phyloP scores from a whole-genome alignment of 2,113 vertebrate genomes.

The Conger conger region DNA sequence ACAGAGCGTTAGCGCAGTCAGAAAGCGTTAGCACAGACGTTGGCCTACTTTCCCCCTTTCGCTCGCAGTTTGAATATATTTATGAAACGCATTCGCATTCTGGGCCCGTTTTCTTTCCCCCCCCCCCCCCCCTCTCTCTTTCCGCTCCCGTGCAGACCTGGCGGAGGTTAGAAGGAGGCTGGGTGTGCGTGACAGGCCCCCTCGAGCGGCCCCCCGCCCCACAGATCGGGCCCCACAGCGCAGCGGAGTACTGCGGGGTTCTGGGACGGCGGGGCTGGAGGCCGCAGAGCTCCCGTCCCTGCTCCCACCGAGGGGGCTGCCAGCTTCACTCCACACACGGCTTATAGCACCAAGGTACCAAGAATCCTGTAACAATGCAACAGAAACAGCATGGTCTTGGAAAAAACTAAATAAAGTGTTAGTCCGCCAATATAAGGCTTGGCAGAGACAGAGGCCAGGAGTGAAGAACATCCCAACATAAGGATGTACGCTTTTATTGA shows the following conservation, averaged over 20 bases:
- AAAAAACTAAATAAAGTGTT: not conserved
- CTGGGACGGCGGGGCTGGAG: not conserved
- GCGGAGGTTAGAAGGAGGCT: not conserved
- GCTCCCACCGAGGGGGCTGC: not conserved
- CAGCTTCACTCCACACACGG: not conserved
- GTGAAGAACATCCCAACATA: not conserved
- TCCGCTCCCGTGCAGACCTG: not conserved
- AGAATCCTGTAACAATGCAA: not conserved
- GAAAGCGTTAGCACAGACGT: constrained; percentile 3
- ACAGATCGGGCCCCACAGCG: too few relatives aligned
- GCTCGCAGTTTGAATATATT: not conserved
- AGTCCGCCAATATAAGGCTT: not conserved
- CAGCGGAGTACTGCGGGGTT: not conserved
- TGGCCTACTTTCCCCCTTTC: constrained; percentile 16
- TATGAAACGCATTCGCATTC: constrained; percentile 1
- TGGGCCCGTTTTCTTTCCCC: not conserved
- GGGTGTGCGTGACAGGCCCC: not conserved
- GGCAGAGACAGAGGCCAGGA: not conserved
- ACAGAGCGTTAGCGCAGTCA: constrained; percentile 11
- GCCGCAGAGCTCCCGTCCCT: not conserved
- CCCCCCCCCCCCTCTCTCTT: not conserved
- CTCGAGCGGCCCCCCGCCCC: not conserved
- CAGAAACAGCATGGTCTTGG: not conserved
- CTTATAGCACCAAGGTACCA: too few relatives aligned
- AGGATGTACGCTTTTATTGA: not conserved